phyloP scores from a whole-genome alignment of 1,140 invertebrate genomes.

The Orchesella cincta region DNA sequence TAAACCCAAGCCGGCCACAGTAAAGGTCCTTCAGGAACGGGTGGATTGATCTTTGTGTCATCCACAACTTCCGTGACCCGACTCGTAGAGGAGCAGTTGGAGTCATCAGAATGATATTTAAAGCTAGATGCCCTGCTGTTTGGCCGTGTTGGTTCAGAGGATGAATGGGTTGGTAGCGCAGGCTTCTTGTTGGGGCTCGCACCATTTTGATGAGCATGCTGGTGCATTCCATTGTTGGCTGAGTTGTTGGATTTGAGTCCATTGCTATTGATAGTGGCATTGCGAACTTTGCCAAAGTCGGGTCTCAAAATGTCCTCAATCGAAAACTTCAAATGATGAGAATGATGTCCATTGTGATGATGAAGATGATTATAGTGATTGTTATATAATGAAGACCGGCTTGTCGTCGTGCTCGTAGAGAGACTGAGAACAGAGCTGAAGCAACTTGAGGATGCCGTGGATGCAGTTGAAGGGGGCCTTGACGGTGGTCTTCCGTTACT shows the following conservation, averaged over 20 bases:
- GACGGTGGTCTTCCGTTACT: constrained; percentile 40
- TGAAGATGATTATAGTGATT: constrained; percentile 54
- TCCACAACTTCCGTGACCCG: constrained; percentile 43
- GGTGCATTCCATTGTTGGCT: constrained; percentile 10
- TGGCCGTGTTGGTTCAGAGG: not conserved
- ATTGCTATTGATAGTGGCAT: not conserved
- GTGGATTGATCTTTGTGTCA: constrained; percentile 43
- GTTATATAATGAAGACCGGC: constrained; percentile 34
- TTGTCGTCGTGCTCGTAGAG: constrained; percentile 20
- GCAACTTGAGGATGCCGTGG: constrained; percentile 32
- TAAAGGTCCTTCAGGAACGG: constrained; percentile 21
- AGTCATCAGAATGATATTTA: constrained; percentile 50
- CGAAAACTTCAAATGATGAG: constrained; percentile 73
- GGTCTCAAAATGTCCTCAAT: constrained; percentile 90
- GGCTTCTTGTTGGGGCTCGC: not conserved
- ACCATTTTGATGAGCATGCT: constrained; percentile 14
- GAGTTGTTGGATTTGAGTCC: not conserved
- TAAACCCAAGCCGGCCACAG: constrained; percentile 92
- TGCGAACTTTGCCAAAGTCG: constrained; percentile 71
- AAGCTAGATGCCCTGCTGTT: constrained; percentile 42
- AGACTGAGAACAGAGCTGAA: constrained; percentile 5
- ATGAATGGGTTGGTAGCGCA: not conserved
- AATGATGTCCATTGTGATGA: constrained; percentile 56
- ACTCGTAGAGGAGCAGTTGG: constrained; percentile 43
- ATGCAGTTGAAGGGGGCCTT: constrained; percentile 48